phyloP scores from a whole-genome alignment of 2,797 vertebrate genomes.

The Spondyliosoma cantharus region DNA sequence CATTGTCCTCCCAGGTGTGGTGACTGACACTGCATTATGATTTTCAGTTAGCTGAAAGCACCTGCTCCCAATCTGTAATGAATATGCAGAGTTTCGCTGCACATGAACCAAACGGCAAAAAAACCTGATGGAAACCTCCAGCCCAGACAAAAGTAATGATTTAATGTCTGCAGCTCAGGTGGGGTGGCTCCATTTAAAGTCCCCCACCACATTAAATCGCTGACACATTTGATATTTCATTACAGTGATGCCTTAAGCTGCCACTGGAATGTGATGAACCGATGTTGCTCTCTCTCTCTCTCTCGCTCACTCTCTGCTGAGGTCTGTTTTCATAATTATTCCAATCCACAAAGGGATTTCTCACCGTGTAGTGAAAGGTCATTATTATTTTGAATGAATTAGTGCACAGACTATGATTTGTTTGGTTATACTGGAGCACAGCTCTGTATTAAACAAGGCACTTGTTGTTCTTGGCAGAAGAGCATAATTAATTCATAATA shows the following conservation, averaged over 20 bases:
- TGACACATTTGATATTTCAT: conserved; percentile 72
- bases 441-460: conserved; percentile 21
- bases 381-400: conserved; percentile 34
- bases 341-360: conserved; percentile 42
- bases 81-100: conserved; percentile 67
- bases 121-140: conserved; percentile 64
- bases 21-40: conserved; percentile 72
- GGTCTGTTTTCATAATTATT: conserved; percentile 49
- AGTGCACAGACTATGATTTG: conserved; percentile 6
- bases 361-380: conserved; percentile 29
- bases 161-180: conserved; percentile 55
- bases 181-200: conserved; percentile 56
- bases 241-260: conserved; percentile 50
- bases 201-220: conserved; percentile 48
- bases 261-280: conserved; percentile 43
- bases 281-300: background rate
- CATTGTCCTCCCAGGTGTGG: conserved; percentile 59
- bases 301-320: conserved; percentile 19
- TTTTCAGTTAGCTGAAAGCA: conserved; percentile 76
- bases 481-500: conserved; percentile 19
- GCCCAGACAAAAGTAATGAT: conserved; percentile 59
- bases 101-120: conserved; percentile 58
- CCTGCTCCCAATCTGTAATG: conserved; percentile 80
- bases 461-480: conserved; percentile 1
- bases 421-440: conserved; percentile 12